These are phyloP conservation scores for Brenthis daphne DNA, from an alignment of 2,888 invertebrate genomes.

Conservation along the genomic window DNA sequence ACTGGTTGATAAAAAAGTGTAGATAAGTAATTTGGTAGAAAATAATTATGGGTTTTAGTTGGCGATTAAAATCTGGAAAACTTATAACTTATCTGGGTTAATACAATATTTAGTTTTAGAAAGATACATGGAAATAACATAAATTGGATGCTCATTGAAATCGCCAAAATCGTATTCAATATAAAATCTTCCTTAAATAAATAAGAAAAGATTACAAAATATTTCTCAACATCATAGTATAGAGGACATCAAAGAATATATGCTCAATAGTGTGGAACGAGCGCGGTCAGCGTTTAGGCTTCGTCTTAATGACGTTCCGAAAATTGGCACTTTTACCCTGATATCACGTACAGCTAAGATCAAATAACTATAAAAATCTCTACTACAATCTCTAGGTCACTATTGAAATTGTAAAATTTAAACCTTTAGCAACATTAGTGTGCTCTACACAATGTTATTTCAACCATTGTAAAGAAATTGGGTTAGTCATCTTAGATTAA, in stretches of 20 bases:
- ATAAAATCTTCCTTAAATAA: too few species aligned
- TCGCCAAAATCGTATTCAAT: too few species aligned
- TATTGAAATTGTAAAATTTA: neutral
- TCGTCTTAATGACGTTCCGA: conserved; percentile 59
- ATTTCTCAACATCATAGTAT: conserved; percentile 21
- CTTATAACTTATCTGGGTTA: too few species aligned
- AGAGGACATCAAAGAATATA: conserved; percentile 61
- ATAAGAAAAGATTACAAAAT: too few species aligned
- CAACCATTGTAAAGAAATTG: neutral
- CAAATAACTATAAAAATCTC: conserved; percentile 7
- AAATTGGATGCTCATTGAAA: too few species aligned
- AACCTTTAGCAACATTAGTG: neutral
- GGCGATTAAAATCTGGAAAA: too few species aligned
- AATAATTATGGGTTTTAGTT: too few species aligned
- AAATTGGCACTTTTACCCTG: conserved; percentile 71
- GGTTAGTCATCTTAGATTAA: too few species aligned
- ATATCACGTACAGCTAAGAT: conserved; percentile 59
- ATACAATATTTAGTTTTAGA: too few species aligned
- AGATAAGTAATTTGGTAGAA: too few species aligned
- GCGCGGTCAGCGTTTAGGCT: conserved; percentile 60
- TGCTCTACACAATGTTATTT: neutral
- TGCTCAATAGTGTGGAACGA: conserved; percentile 61
- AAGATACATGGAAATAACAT: too few species aligned
- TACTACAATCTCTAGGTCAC: neutral
- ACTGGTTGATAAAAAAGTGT: too few species aligned